Evolutionary conservation across 2,888 invertebrate genomes (phyloP).

Genomic region (Pemphredon lugubris): DNA sequence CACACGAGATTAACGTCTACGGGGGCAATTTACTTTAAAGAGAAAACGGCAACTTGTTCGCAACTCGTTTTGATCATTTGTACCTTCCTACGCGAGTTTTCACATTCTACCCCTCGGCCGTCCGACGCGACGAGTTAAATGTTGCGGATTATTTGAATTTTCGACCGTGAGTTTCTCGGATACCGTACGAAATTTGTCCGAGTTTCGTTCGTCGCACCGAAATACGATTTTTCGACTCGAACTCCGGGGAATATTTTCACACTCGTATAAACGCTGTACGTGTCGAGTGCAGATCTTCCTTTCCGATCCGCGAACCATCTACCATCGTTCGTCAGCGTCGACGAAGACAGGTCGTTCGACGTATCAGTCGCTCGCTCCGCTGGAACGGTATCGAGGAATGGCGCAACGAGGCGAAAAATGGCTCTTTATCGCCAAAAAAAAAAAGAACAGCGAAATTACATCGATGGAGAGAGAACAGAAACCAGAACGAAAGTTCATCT

Average conservation of each 20-base stretch:
- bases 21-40: constrained; percentile 44
- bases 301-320: background rate
- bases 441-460: background rate
- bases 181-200: too few relatives aligned
- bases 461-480: too few relatives aligned
- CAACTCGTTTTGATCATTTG: background rate
- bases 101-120: background rate
- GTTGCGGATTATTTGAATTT: too few relatives aligned
- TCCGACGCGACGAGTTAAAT: too few relatives aligned
- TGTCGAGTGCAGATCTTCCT: background rate
- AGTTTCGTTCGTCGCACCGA: too few relatives aligned
- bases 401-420: constrained; percentile 35
- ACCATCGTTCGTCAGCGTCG: constrained; percentile 41
- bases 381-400: constrained; percentile 28
- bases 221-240: too few relatives aligned
- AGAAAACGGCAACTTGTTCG: constrained; percentile 15
- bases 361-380: constrained; percentile 38
- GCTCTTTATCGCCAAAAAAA: constrained; percentile 9
- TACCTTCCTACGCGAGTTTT: background rate
- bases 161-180: too few relatives aligned
- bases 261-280: background rate
- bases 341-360: constrained; percentile 34
- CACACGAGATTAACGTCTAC: constrained; percentile 36
- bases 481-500: too few relatives aligned
- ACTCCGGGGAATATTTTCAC: background rate